phyloP scores from a whole-genome alignment of 1,140 invertebrate genomes.

The Diuraphis noxia region DNA sequence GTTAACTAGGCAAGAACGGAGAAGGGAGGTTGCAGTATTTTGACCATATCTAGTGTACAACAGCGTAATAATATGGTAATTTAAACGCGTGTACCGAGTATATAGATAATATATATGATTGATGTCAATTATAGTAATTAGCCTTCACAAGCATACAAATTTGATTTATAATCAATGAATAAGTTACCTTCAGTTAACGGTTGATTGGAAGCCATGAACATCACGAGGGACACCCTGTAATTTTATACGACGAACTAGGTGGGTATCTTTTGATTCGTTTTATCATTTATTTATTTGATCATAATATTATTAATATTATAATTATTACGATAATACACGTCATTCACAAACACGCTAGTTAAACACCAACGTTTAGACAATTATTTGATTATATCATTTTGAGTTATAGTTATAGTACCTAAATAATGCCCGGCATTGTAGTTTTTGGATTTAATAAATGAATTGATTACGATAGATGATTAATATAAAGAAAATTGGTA shows the following conservation, averaged over 20 bases:
- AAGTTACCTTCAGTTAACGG: neutral
- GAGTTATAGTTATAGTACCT: neutral
- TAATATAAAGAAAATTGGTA: neutral
- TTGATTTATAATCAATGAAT: slow-evolving; percentile 25
- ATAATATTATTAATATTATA: neutral
- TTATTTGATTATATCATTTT: neutral
- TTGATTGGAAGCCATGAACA: neutral
- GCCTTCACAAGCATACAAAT: slow-evolving; percentile 1
- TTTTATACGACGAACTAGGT: neutral
- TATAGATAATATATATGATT: neutral
- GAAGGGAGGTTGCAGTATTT: neutral
- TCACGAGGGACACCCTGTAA: neutral
- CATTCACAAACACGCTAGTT: neutral
- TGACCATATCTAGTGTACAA: neutral
- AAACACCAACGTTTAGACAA: neutral
- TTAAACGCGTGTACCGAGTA: neutral
- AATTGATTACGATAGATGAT: neutral
- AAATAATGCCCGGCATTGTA: no score
- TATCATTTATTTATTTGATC: neutral
- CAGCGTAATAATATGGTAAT: neutral
- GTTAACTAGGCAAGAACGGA: neutral
- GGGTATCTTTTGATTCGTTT: neutral
- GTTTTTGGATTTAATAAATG: neutral
- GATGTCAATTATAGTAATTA: slow-evolving; percentile 7
- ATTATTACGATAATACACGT: neutral